Conservation (phyloP, 2,888 invertebrate genomes). For the Latrodectus elegans region DNA sequence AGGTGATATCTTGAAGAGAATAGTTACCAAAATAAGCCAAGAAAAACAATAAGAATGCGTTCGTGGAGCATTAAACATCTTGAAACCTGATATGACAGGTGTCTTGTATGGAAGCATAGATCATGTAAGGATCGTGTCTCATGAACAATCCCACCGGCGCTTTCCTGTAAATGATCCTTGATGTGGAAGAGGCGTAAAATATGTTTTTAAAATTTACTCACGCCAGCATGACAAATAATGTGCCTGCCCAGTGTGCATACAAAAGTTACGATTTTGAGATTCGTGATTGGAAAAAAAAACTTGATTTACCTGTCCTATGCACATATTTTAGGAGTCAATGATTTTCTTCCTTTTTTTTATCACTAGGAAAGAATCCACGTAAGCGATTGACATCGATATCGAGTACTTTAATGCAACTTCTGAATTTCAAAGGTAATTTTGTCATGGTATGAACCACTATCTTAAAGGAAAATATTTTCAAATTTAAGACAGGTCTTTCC, state of each 20-base stretch:
- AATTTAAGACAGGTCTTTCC: no score
- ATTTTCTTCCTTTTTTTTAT: no score
- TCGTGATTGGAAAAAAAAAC: background rate
- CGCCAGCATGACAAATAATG: constrained; percentile 27
- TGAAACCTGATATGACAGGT: constrained; percentile 61
- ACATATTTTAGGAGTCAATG: no score
- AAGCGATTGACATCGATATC: no score
- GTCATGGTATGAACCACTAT: no score
- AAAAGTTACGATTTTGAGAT: background rate
- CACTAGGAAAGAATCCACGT: no score
- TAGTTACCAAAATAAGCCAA: background rate
- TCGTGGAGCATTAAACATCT: constrained; percentile 20
- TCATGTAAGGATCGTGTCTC: constrained; percentile 23
- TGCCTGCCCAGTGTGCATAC: constrained; percentile 26
- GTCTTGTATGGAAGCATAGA: constrained; percentile 34
- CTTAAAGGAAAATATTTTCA: no score
- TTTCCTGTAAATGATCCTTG: background rate
- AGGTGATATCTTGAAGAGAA: constrained; percentile 3
- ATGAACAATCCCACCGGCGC: background rate
- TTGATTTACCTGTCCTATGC: background rate
- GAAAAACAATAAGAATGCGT: background rate
- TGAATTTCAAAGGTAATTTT: no score
- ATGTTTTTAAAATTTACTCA: constrained; percentile 15
- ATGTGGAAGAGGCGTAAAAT: constrained; percentile 23
- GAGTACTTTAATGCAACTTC: no score